Base-by-base conservation (phyloP, 2,888 invertebrate species). In the Drosophila neutralis region DNA sequence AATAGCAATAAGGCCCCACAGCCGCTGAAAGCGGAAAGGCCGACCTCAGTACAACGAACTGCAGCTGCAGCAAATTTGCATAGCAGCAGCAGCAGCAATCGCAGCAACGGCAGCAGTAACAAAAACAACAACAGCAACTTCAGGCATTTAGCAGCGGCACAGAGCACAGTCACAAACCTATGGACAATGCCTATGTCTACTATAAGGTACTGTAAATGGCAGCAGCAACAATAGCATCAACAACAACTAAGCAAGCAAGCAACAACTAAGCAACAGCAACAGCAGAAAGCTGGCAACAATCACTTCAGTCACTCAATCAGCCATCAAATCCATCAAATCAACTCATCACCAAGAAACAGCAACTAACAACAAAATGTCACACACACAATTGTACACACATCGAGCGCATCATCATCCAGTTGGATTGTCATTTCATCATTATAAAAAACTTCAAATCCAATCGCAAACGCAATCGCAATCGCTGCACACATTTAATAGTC, bases 181-280 rank as follows among this genome's bases (percentile, higher is more conserved):
- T 92, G 92, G 92, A 92, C 92, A 92, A 92, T 92, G 92, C 92
- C 87, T 92, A 92, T 91, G 92, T 92, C 90, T 92, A 92, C 92
- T 92, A 92, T 91, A 92, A 92, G 92, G 92, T 92, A 92, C 69
- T 86, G 88, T 90, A 90, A 76, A 60, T 73, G 67, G 40, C 53
- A 65, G 59, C 54, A 78, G 51, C 63, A 65, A 31, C 48, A 60
- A 29, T 29, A 49, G 40, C 36, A 54, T 31, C 58, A 64, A 54
- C 59, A 66, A 63, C 54, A 54, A 68, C 42, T 54, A 76, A 78
- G 64, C 56, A 61, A 69, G 29, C 51, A 61, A 52, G 63, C 69
- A 65, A 48, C 38, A 57, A 42, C 42, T 42, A 74, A 21, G 45
- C 62, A 69, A 61, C 51, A 48, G 62, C 42, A 56, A 38, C 63